Conservation (phyloP, 2,797 vertebrate genomes). For the Hemibagrus guttatus region DNA sequence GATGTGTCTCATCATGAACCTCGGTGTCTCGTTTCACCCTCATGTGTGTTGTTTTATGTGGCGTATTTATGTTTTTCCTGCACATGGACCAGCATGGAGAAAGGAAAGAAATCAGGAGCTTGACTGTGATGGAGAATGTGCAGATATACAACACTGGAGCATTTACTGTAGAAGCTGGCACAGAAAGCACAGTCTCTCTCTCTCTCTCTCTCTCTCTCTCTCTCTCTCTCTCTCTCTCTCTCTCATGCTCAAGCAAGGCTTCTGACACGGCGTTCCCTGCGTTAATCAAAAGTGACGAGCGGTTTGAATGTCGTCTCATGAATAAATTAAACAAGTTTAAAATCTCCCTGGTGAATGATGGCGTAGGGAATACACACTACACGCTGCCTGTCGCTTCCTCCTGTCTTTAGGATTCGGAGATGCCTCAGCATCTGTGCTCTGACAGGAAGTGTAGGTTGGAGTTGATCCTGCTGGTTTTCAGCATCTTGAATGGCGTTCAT, state of each 20-base stretch:
- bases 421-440: conserved; percentile 64
- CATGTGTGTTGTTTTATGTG: conserved; percentile 56
- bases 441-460: conserved; percentile 72
- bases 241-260: conserved; percentile 6
- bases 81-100: conserved; percentile 40
- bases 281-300: conserved; percentile 54
- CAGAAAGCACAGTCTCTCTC: background rate
- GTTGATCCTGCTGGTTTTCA: conserved; percentile 48
- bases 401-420: conserved; percentile 64
- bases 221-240: background rate
- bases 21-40: conserved; percentile 70
- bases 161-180: conserved; percentile 8
- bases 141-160: conserved; percentile 6
- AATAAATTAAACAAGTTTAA: conserved; percentile 63
- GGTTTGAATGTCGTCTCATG: conserved; percentile 47
- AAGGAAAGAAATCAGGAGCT: conserved; percentile 50
- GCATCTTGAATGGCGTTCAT: conserved; percentile 13
- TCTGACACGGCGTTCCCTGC: conserved; percentile 42
- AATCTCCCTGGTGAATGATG: conserved; percentile 61
- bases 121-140: background rate
- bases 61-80: conserved; percentile 48
- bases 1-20: conserved; percentile 64
- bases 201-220: background rate
- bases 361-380: conserved; percentile 70
- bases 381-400: conserved; percentile 68